Evolutionary conservation across 2,888 invertebrate species (phyloP).

Genomic region (Hyppa rectilinea): DNA sequence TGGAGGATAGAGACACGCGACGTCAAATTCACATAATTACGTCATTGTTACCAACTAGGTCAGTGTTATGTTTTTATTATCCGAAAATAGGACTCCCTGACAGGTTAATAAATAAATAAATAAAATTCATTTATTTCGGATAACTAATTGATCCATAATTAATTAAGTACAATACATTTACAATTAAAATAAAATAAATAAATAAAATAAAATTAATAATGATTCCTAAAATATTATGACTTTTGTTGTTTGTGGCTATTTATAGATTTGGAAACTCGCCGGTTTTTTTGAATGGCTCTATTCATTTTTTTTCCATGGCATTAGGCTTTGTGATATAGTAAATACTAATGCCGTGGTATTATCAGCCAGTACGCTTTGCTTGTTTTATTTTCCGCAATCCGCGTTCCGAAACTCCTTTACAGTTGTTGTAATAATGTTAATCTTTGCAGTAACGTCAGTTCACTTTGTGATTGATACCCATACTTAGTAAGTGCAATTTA

Average conservation of each 20-base stretch:
- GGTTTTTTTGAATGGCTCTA: not conserved
- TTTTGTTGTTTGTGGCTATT: slow-evolving; percentile 28
- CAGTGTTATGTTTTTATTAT: slow-evolving; percentile 63
- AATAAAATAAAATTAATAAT: too few species aligned
- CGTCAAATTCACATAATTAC: slow-evolving; percentile 67
- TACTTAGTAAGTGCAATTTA: slow-evolving; percentile 19
- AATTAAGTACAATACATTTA: too few species aligned
- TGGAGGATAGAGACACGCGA: slow-evolving; percentile 68
- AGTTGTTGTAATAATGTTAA: slow-evolving; percentile 1
- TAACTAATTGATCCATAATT: too few species aligned
- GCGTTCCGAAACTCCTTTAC: not conserved
- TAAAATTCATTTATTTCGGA: too few species aligned
- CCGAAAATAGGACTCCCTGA: slow-evolving; percentile 62
- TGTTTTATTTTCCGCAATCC: slow-evolving; percentile 9
- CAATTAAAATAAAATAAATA: too few species aligned
- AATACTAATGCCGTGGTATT: not conserved
- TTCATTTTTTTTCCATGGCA: not conserved
- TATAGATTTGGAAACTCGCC: slow-evolving; percentile 13
- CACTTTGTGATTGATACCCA: slow-evolving; percentile 11
- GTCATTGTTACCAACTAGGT: slow-evolving; percentile 63
- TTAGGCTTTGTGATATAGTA: not conserved
- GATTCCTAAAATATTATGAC: slow-evolving; percentile 41
- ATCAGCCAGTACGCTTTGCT: not conserved
- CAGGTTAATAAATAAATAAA: too few species aligned
- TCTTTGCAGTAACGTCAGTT: not conserved